Percentiles rank a stretch among this genome's conserved stretches.
Conservation (phyloP, 2,888 invertebrate species). For the Parochlus steinenii region DNA sequence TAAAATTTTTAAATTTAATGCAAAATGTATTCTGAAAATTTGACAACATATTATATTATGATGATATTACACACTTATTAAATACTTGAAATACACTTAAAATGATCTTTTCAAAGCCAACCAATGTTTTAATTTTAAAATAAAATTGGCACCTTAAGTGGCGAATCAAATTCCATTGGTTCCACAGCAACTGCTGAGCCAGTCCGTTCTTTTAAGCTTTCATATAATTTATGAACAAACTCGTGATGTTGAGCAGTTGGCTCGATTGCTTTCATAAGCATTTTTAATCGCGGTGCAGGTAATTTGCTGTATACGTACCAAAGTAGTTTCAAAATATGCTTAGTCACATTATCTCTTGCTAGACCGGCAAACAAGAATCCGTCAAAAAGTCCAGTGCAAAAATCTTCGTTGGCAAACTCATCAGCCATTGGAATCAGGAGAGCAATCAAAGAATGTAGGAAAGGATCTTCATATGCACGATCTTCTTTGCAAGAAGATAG, state of each 20-base stretch:
- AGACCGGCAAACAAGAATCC: conserved; percentile 87
- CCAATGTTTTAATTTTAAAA: too few relatives aligned
- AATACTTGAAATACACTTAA: too few relatives aligned
- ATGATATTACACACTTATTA: too few relatives aligned
- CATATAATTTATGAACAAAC: conserved; percentile 64
- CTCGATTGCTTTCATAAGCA: conserved; percentile 47
- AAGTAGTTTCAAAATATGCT: conserved; percentile 76
- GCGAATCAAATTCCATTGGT: conserved; percentile 59
- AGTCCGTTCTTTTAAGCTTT: conserved; percentile 62
- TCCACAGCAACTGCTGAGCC: conserved; percentile 46
- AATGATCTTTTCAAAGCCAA: too few relatives aligned
- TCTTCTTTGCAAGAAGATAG: conserved; percentile 83
- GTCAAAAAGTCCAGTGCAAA: conserved; percentile 88
- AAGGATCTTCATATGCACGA: conserved; percentile 87
- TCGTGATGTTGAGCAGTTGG: conserved; percentile 68
- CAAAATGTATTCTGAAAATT: too few relatives aligned
- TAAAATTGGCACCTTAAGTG: too few relatives aligned
- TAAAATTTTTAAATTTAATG: too few relatives aligned
- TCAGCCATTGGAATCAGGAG: conserved; percentile 76
- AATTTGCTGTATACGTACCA: conserved; percentile 78
- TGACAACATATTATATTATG: too few relatives aligned
- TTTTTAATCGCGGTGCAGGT: conserved; percentile 55
- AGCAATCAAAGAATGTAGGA: conserved; percentile 71
- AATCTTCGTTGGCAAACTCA: conserved; percentile 85
- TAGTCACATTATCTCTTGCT: conserved; percentile 75